Base-by-base conservation (phyloP, 2,113 vertebrate genomes). In the Tetrao urogallus region DNA sequence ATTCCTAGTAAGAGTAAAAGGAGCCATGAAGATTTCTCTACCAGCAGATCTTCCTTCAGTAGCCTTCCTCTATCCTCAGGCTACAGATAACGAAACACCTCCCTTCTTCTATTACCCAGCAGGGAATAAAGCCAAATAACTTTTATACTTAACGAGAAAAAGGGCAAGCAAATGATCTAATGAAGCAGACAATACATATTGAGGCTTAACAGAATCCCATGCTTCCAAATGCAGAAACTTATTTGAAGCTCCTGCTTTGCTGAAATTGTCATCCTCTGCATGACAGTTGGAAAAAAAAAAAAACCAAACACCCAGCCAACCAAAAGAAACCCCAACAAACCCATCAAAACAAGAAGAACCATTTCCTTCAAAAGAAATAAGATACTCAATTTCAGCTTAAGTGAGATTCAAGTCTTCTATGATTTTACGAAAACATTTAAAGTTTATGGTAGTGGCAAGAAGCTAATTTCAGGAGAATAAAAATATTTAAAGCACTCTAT, bases 1-100 rank as follows among this genome's bases (percentile, higher is more conserved):
- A 1, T 98, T 99, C 97, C 99, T 99, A 38, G 82, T 7, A 89
- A 74, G 82, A 93, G 25, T 3, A 30, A 94, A 92, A 88, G 76
- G 63, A 75, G 57, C 20, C 34, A 50, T 92, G n/a, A 93, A 45
- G 54, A 64, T 57, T 90, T 71, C 50, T 56, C 17, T 18, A 40
- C 72, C 30, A 70, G 8, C n/a, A 79, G 2, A 3, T 17, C 58
- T 19, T 47, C 24, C 38, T 65, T 57, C 61, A 86, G 43, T 40
- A 82, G 21, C 38, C 20, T 79, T 45, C 45, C 67, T 65, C 83
- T 1, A 1, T 4, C 13, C 32, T 74, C 27, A 28, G 42, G 66
- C 32, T 30, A 22, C 13, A 45, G 20, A 58, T 52, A 50, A 78
- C 25, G 75, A 24, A 83, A 58, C 15, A 89, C 30, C 32, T 78